Evolutionary conservation across 2,888 invertebrate genomes (phyloP).

Genomic region (Apeira syringaria): DNA sequence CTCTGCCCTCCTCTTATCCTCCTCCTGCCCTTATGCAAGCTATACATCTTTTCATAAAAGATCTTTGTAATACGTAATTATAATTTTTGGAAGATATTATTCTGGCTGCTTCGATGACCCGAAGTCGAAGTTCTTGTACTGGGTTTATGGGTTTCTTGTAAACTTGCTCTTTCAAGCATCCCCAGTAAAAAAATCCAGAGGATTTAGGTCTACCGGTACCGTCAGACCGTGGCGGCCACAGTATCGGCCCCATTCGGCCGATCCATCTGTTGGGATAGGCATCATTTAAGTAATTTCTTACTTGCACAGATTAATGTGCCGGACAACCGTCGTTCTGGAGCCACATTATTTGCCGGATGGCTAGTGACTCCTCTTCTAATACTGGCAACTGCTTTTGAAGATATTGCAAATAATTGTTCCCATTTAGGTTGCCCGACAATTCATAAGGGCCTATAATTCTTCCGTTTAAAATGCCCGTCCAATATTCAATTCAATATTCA

Average conservation of each 20-base stretch:
- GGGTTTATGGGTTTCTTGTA: not conserved
- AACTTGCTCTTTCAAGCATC: not conserved
- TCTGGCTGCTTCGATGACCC: not conserved
- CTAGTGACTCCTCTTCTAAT: not conserved
- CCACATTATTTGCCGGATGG: not conserved
- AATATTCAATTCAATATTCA: too few species aligned
- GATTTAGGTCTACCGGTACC: not conserved
- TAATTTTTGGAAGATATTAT: not conserved
- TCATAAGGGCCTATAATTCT: not conserved
- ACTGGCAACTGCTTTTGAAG: not conserved
- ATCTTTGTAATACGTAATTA: not conserved
- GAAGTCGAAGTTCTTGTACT: not conserved
- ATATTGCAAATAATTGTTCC: not conserved
- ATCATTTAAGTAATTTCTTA: not conserved
- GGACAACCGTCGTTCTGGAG: not conserved
- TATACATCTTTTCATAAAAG: not conserved
- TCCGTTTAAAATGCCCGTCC: not conserved
- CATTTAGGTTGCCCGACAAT: not conserved
- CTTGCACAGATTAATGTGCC: not conserved
- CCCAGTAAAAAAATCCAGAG: not conserved
- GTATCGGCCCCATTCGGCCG: not conserved
- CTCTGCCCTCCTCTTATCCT: too few species aligned
- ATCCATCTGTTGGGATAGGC: not conserved
- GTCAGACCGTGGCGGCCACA: not conserved
- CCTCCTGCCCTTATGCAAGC: not conserved